Conservation (phyloP, 2,888 invertebrate species). For the Monopis laevigella region DNA sequence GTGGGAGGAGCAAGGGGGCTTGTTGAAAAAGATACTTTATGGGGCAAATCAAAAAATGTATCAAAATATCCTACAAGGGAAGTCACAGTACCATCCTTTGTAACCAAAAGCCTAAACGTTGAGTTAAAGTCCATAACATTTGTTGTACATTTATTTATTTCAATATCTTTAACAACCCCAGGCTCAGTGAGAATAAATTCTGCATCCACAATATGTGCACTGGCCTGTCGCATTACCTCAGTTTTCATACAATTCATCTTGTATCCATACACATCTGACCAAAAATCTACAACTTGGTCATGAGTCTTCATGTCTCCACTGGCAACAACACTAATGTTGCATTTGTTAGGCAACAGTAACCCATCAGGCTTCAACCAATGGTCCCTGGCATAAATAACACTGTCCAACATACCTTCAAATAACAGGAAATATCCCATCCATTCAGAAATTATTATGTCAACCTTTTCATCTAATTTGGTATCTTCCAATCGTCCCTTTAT, state of each 20-base stretch:
- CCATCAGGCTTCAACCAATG: conserved; percentile 81
- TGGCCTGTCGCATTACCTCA: conserved; percentile 81
- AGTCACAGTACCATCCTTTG: conserved; percentile 74
- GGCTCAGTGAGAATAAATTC: conserved; percentile 74
- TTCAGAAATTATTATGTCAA: conserved; percentile 94
- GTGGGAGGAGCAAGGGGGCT: conserved; percentile 79
- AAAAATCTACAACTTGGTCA: conserved; percentile 79
- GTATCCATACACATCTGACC: conserved; percentile 94
- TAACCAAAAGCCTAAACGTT: conserved; percentile 72
- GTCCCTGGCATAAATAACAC: conserved; percentile 89
- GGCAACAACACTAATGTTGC: conserved; percentile 83
- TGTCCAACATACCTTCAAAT: conserved; percentile 97
- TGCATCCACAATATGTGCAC: conserved; percentile 56
- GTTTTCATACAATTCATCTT: conserved; percentile 92
- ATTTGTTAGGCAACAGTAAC: conserved; percentile 82
- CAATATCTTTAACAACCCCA: conserved; percentile 73
- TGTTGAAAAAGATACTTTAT: conserved; percentile 77
- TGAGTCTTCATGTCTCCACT: conserved; percentile 80
- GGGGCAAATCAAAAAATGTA: conserved; percentile 80
- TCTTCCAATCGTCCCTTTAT: conserved; percentile 90
- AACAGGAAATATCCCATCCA: conserved; percentile 99
- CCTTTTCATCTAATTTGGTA: conserved; percentile 78
- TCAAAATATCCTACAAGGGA: conserved; percentile 93
- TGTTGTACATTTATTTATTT: conserved; percentile 78
- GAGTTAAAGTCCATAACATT: conserved; percentile 78